A percentile compares a stretch with the other conserved stretches of the same genome.
These are phyloP conservation scores for Anguilla pacifica DNA, from an alignment of 2,797 vertebrate genomes.

Conservation along the genomic window DNA sequence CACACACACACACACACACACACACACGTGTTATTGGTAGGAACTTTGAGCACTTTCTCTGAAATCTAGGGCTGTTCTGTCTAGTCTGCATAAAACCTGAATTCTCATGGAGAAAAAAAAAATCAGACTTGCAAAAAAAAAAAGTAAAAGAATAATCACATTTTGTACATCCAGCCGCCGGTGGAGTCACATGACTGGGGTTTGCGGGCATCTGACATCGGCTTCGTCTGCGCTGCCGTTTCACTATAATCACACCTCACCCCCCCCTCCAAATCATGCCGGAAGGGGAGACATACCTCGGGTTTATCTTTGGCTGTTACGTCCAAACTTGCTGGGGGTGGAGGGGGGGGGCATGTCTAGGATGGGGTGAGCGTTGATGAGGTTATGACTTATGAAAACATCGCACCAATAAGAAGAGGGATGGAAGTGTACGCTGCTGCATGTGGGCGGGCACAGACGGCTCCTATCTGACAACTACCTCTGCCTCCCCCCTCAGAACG, in stretches of 20 bases:
- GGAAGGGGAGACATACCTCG: constrained; percentile 80
- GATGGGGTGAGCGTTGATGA: constrained; percentile 72
- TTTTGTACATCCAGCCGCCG: background rate
- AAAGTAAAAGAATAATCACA: constrained; percentile 23
- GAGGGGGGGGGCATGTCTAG: constrained; percentile 59
- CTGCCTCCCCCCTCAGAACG: constrained; percentile 84
- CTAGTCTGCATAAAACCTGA: background rate
- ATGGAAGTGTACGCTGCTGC: constrained; percentile 93
- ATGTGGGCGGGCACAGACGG: constrained; percentile 89
- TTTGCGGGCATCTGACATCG: constrained; percentile 78
- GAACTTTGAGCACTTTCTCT: background rate
- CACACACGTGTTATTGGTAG: background rate
- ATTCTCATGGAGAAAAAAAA: constrained; percentile 57
- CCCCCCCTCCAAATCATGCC: constrained; percentile 85
- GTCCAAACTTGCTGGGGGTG: constrained; percentile 79
- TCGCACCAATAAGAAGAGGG: constrained; percentile 60
- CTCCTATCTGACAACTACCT: constrained; percentile 91
- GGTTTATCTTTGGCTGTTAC: constrained; percentile 86
- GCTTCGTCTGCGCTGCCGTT: constrained; percentile 72
- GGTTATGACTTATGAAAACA: constrained; percentile 77
- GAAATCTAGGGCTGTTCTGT: background rate
- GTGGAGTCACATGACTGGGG: constrained; percentile 63
- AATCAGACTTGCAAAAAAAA: constrained; percentile 73
- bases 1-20: too few relatives aligned
- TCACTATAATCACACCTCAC: constrained; percentile 80